Base-by-base conservation (phyloP, 1,140 invertebrate species). In the Tribolium madens region DNA sequence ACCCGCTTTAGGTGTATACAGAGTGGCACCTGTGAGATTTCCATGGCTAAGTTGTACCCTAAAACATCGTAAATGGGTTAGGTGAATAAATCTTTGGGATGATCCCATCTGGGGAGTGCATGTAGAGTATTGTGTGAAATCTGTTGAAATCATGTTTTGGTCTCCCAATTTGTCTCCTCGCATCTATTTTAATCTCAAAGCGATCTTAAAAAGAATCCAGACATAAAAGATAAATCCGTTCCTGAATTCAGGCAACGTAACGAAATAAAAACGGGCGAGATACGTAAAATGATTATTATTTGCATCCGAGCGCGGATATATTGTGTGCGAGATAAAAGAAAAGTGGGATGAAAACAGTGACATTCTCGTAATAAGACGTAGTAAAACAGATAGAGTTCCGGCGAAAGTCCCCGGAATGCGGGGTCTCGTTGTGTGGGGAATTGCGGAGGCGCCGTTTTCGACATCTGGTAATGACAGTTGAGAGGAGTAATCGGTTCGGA, bases 401-500 rank as follows among this genome's bases (percentile, higher is more conserved):
- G 21, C 12, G 36, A 70, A 70, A 31, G 68, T 52, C 50, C 50
- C 50, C 7, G 60, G 18, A 48, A 42, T 36, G 68, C 13, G 36
- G 21, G 21, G 21, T 26, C 21, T 42, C 31, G 68, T 9, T 36
- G 31, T 21, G 36, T 36, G 76, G n/a, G 60, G 69, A 78, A 78
- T 78, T 57, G 73, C 50, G 15, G 57, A 77, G 77, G 72, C 75
- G 71, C 70, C 76, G 71, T 53, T 36, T 75, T 64, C 78, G 74
- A 79, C 78, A 80, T 81, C 80, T 81, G 80, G 80, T 75, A 79
- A 79, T 81, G 80, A 81, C 78, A 81, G 80, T 75, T 79, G 53
- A 75, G 73, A 50, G 74, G 46, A 78, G 78, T 79, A 81, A 81
- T 81, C 75, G 76, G 76, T 79, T 74, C 50, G 33, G 78, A 75